Base-by-base conservation (phyloP, 1,140 invertebrate species). In the Helicoverpa zea region DNA sequence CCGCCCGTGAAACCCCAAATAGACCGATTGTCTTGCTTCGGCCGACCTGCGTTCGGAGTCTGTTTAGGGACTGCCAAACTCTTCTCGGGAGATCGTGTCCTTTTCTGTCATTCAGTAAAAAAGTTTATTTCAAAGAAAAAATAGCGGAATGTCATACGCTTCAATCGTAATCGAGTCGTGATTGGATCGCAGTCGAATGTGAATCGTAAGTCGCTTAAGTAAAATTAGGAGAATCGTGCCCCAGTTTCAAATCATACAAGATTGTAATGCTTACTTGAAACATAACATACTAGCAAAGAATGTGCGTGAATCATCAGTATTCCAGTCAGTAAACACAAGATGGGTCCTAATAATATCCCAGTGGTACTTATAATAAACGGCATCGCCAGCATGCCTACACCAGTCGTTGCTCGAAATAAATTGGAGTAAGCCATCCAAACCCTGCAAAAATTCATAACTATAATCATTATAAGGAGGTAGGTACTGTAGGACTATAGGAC, bases 381-480 rank as follows among this genome's bases (percentile, higher is more conserved):
- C 13, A 92, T 51, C 1, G 85, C 91, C 0, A 93, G 78, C 11
- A 89, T 74, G 3, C 92, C 92, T n/a, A 89, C 87, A 2, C 91
- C 90, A 54, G 89, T 87, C 9, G 85, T 18, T 4, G 87, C 83
- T 30, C 92, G 74, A 3, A 91, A 29, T 0, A 92, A 29, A 79
- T 90, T 89, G 58, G 92, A 91, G 78, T 91, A 89, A 29, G 90
- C 92, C 90, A 92, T 91, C 84, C 83, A 88, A 54, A 83, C n/a
- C 51, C 91, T 93, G 75, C 10, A 59, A 11, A 59, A 11, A 29
- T 58, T 5, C 11, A 59, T 10, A 2, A 59, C 5, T 9, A 16
- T 23, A 0, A 59, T 11, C 54, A 56, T n/a, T 3, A 3, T 56
- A 56, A 56, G 2, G 14, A n/a, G 14, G 3, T 18, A n/a, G 14